A percentile compares a stretch with the other conserved stretches of the same genome.
phyloP scores from a whole-genome alignment of 2,113 vertebrate genomes.

The Crotalus tigris region DNA sequence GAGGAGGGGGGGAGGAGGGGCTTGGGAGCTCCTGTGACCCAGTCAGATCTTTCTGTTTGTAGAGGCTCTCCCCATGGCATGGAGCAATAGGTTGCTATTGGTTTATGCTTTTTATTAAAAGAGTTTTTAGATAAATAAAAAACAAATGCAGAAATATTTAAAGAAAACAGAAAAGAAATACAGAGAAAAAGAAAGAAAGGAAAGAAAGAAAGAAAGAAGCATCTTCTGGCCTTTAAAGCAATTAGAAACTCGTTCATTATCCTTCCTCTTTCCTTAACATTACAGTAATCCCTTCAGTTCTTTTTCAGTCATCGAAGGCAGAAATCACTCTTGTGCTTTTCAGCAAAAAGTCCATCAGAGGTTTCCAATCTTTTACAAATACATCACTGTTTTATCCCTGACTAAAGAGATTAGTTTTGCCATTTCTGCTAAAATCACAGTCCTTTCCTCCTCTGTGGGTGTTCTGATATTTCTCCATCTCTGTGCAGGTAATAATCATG shows the following conservation, averaged over 20 bases:
- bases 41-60: not conserved
- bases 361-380: not conserved
- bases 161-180: not conserved
- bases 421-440: not conserved
- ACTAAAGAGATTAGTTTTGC: not conserved
- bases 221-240: not conserved
- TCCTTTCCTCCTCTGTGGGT: not conserved
- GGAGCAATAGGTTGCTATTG: not conserved
- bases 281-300: not conserved
- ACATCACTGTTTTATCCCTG: not conserved
- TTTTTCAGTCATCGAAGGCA: not conserved
- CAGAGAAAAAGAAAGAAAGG: too few species aligned
- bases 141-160: not conserved
- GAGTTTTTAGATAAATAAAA: not conserved
- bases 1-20: too few species aligned
- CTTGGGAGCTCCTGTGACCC: not conserved
- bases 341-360: not conserved
- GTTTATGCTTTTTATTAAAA: not conserved
- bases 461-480: not conserved
- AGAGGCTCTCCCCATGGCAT: not conserved
- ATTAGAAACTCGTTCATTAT: not conserved
- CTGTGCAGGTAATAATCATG: not conserved
- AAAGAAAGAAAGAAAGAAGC: not conserved
- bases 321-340: not conserved
- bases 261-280: not conserved